Evolutionary conservation across 2,888 invertebrate species (phyloP).

Genomic region (Zygogramma bicolorata): DNA sequence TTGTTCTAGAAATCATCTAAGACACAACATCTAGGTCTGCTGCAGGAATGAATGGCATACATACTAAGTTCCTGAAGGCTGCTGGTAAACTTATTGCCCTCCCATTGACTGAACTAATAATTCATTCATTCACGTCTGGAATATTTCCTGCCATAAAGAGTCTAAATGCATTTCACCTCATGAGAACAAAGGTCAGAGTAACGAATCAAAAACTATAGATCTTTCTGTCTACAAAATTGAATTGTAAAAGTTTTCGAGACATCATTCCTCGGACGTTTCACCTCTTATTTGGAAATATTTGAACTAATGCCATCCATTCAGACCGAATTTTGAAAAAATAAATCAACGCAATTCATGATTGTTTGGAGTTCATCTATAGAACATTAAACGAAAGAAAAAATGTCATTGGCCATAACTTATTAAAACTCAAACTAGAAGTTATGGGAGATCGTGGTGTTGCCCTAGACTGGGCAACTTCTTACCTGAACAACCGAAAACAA

Average conservation of each 20-base stretch:
- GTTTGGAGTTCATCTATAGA: not conserved
- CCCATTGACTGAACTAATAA: slow-evolving; percentile 3
- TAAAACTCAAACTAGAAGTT: not conserved
- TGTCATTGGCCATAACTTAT: not conserved
- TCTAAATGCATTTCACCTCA: too few relatives aligned
- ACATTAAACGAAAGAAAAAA: not conserved
- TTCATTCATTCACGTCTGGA: not conserved
- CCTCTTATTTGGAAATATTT: too few relatives aligned
- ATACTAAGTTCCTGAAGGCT: slow-evolving; percentile 1
- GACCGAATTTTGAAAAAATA: not conserved
- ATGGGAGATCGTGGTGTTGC: not conserved
- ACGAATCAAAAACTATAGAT: too few relatives aligned
- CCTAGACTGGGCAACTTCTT: not conserved
- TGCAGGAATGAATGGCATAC: slow-evolving; percentile 6
- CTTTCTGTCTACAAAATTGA: too few relatives aligned
- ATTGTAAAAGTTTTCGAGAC: too few relatives aligned
- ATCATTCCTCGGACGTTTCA: too few relatives aligned
- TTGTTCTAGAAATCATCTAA: slow-evolving; percentile 1
- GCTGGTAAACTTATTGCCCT: slow-evolving; percentile 13
- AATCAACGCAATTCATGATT: not conserved
- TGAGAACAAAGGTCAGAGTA: too few relatives aligned
- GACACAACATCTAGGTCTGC: not conserved
- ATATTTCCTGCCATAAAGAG: too few relatives aligned
- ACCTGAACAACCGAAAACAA: not conserved
- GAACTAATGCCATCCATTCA: not conserved